Evolutionary conservation across 1,140 invertebrate genomes (phyloP).

Genomic region (Calycopis cecrops): DNA sequence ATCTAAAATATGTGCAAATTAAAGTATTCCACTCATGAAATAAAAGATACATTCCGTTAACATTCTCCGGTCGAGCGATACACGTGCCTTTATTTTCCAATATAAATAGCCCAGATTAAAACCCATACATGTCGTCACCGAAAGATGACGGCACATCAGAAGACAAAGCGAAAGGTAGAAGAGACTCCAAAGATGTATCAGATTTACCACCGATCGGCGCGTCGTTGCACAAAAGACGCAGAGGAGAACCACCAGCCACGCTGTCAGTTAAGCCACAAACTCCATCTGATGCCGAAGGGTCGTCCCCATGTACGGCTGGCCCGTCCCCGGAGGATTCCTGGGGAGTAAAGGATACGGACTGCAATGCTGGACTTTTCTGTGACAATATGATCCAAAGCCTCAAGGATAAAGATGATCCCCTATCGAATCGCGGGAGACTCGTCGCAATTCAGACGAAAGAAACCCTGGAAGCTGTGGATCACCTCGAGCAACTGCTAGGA

Average conservation of each 20-base stretch:
- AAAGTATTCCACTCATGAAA: slow-evolving; percentile 10
- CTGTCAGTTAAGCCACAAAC: slow-evolving; percentile 58
- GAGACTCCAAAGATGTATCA: slow-evolving; percentile 46
- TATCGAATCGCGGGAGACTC: slow-evolving; percentile 55
- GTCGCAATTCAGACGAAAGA: slow-evolving; percentile 67
- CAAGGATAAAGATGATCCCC: slow-evolving; percentile 51
- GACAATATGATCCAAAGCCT: slow-evolving; percentile 58
- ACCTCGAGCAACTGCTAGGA: slow-evolving; percentile 84
- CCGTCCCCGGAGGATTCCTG: slow-evolving; percentile 48
- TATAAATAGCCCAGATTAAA: slow-evolving; percentile 50
- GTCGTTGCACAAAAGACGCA: slow-evolving; percentile 57
- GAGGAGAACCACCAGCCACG: slow-evolving; percentile 56
- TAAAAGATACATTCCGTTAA: slow-evolving; percentile 58
- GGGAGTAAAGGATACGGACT: slow-evolving; percentile 34
- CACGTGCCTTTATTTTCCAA: slow-evolving; percentile 66
- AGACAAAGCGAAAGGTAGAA: slow-evolving; percentile 32
- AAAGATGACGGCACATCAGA: slow-evolving; percentile 46
- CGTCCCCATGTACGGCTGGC: slow-evolving; percentile 56
- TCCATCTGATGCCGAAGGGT: slow-evolving; percentile 56
- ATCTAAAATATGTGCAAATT: background rate
- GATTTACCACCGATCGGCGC: slow-evolving; percentile 59
- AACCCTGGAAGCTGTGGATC: slow-evolving; percentile 80
- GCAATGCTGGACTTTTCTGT: slow-evolving; percentile 49
- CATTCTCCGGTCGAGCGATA: slow-evolving; percentile 31
- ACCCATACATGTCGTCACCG: slow-evolving; percentile 48